Evolutionary conservation across 2,888 invertebrate genomes (phyloP).

Genomic region (Clanis bilineata): DNA sequence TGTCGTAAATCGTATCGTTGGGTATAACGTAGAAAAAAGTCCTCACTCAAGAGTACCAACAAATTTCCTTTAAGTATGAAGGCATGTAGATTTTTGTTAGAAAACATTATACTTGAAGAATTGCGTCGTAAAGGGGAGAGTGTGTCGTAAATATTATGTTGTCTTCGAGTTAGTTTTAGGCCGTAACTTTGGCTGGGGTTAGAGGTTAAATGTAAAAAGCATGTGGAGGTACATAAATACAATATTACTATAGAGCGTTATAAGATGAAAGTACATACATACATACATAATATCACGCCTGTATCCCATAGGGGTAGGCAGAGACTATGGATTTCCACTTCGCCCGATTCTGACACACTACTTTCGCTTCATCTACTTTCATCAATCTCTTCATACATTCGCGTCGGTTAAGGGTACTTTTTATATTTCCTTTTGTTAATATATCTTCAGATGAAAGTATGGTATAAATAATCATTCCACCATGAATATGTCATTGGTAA

Average conservation of each 20-base stretch:
- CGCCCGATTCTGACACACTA: too few relatives aligned
- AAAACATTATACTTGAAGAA: constrained; percentile 4
- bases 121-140: constrained; percentile 3
- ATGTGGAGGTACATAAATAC: neutral
- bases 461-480: too few relatives aligned
- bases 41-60: neutral
- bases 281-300: too few relatives aligned
- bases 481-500: too few relatives aligned
- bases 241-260: too few relatives aligned
- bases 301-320: too few relatives aligned
- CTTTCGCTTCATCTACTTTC: too few relatives aligned
- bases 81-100: constrained; percentile 11
- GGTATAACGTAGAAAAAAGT: neutral
- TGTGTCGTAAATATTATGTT: neutral
- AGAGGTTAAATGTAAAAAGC: neutral
- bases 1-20: neutral
- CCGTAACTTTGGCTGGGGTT: neutral
- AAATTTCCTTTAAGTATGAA: constrained; percentile 24
- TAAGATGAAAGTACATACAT: neutral
- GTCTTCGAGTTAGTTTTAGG: neutral
- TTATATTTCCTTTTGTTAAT: too few relatives aligned
- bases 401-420: too few relatives aligned
- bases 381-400: too few relatives aligned
- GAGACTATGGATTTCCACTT: too few relatives aligned
- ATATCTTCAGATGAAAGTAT: too few relatives aligned